These are phyloP conservation scores for Drosophila orosa DNA, from an alignment of 1,140 invertebrate species.

Conservation along the genomic window DNA sequence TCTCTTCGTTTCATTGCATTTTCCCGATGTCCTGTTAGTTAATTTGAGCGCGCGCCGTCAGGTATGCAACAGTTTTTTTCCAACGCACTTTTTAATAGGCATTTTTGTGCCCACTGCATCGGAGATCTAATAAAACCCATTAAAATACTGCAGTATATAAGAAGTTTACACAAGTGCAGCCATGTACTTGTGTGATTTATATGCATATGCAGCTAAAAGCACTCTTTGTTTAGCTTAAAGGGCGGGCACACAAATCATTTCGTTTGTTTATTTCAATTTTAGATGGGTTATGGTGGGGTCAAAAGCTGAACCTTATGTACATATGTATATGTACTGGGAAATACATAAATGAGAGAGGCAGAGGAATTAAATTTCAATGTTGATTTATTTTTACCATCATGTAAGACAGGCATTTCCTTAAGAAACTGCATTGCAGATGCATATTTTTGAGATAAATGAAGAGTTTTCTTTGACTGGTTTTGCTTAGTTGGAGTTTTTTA, in stretches of 20 bases:
- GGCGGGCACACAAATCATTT: constrained; percentile 32
- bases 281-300: not conserved
- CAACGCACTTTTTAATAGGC: constrained; percentile 66
- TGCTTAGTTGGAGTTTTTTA: too few species aligned
- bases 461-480: too few species aligned
- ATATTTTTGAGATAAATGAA: not conserved
- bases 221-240: constrained; percentile 38
- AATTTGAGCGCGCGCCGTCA: constrained; percentile 71
- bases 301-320: constrained; percentile 5
- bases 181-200: constrained; percentile 25
- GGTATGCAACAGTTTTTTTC: constrained; percentile 79
- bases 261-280: constrained; percentile 15
- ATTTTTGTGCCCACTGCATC: constrained; percentile 39
- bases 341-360: not conserved
- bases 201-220: constrained; percentile 19
- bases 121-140: constrained; percentile 67
- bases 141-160: constrained; percentile 51
- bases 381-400: constrained; percentile 36
- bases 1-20: constrained; percentile 12
- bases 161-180: constrained; percentile 22
- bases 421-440: constrained; percentile 9
- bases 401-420: not conserved
- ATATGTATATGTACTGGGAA: constrained; percentile 2
- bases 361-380: constrained; percentile 37
- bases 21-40: constrained; percentile 35